Base-by-base conservation (phyloP, 2,888 invertebrate genomes). In the Apoda limacodes region DNA sequence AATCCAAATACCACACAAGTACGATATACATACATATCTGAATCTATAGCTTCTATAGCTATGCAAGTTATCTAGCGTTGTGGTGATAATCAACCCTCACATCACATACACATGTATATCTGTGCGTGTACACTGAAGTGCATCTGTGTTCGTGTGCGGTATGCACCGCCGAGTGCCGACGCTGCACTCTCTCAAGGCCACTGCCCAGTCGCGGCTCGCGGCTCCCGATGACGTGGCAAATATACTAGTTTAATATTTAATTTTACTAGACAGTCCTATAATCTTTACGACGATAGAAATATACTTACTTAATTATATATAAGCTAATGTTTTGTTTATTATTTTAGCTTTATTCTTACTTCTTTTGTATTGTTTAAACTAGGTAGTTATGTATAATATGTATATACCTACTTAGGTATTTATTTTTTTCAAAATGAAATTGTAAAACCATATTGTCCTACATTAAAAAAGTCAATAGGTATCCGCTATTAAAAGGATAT, bases 11-110 rank as follows among this genome's bases (percentile, higher is more conserved):
- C n/a, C n/a, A n/a, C n/a, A n/a, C n/a, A n/a, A n/a, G n/a, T n/a
- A n/a, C n/a, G n/a, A n/a, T n/a, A n/a, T n/a, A n/a, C n/a, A n/a
- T n/a, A n/a, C n/a, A n/a, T n/a, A n/a, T n/a, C n/a, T n/a, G n/a
- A n/a, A n/a, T n/a, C n/a, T n/a, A n/a, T n/a, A n/a, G n/a, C n/a
- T n/a, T n/a, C n/a, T n/a, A n/a, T n/a, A n/a, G n/a, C n/a, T 28
- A 27, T 35, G 7, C 21, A 31, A 31, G 25, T 31, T 19, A 35
- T 31, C 26, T 31, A 29, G 30, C 35, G 37, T 39, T 30, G 36
- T 38, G 29, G 37, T 37, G 39, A 42, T 46, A 42, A 48, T 44
- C 50, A 50, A 52, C 49, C 50, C 48, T 49, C 42, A 43, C 37
- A 48, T 28, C 46, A 52, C 40, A 37, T 48, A 48, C 37, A 52